A percentile compares a stretch with the other conserved stretches of the same genome.
Conservation (phyloP, 2,797 vertebrate species). For the Enteromius thamalakanensis region DNA sequence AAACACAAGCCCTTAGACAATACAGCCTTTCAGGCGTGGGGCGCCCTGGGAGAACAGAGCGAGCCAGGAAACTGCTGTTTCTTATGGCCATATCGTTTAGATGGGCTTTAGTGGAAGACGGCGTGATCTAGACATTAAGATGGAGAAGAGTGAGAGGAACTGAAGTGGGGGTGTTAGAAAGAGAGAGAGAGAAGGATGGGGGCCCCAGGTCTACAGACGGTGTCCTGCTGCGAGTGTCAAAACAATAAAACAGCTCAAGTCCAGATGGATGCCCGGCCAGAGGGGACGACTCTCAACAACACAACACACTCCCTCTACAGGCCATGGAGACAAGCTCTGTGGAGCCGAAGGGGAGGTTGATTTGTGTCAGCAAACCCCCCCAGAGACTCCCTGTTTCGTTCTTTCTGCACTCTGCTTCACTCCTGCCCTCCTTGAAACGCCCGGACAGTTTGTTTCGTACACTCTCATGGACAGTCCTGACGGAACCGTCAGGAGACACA, state of each 20-base stretch:
- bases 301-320: constrained; percentile 18
- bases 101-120: not conserved
- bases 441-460: constrained; percentile 25
- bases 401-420: constrained; percentile 3
- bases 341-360: not conserved
- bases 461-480: not conserved
- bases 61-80: not conserved
- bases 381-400: not conserved
- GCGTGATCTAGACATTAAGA: not conserved
- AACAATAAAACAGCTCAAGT: constrained; percentile 69
- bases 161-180: constrained; percentile 27
- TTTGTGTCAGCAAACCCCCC: constrained; percentile 1
- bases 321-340: not conserved
- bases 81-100: constrained; percentile 5
- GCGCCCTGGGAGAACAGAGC: not conserved
- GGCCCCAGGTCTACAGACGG: constrained; percentile 64
- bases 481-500: not conserved
- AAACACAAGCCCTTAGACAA: constrained; percentile 41
- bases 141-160: not conserved
- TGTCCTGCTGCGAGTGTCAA: constrained; percentile 72
- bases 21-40: constrained; percentile 30
- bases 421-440: not conserved
- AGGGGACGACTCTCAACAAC: too few relatives aligned
- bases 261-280: constrained; percentile 71
- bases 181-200: constrained; percentile 25